Evolutionary conservation across 2,113 vertebrate species (phyloP), one percentile per base, ranked within the genome.

Genomic region (Climacteris rufus): DNA sequence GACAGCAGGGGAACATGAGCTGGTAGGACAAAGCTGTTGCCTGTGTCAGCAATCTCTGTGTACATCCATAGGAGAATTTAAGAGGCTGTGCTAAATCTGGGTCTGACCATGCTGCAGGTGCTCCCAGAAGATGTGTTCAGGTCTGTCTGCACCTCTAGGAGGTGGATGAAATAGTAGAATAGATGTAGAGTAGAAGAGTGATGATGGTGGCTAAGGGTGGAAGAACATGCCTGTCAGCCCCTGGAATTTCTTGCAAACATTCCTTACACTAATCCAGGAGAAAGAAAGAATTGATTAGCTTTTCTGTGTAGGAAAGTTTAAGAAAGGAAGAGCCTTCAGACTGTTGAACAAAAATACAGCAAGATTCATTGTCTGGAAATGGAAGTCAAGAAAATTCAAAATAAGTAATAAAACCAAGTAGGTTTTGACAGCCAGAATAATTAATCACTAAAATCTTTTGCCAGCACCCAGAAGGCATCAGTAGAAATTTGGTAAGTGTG

Each of bases 391-490:
- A 90, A 84, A 75, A 74, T 28, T 74, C 9, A 15, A 86, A 69
- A 69, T 42, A 84, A 85, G 63, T 63, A 42, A 42, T 21, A 11
- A 1, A 1, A 11, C 45, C 30, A 88, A 83, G 77, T 45, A 71
- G 56, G 42, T 79, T 79, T 83, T 95, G 86, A 70, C 92, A 93
- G 68, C 25, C 22, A 63, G 56, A 90, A 83, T 93, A 90, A 89
- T 77, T 97, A 94, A 90, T 92, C 80, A 71, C 42, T 63, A 31
- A 87, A 89, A 68, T 83, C 44, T 93, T 90, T 81, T 64, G 83
- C 47, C 80, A 93, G 31, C 52, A 57, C 52, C 80, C 69, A 44
- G 54, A 88, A 87, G 76, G 35, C 72, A 52, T 89, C 27, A 42
- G 47, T 92, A 89, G 72, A 93, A 90, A 83, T 52, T 70, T n/a